Evolutionary conservation across 1,140 invertebrate species (phyloP), one percentile per base, ranked within the genome.

Genomic region (Aphelenchoides besseyi): DNA sequence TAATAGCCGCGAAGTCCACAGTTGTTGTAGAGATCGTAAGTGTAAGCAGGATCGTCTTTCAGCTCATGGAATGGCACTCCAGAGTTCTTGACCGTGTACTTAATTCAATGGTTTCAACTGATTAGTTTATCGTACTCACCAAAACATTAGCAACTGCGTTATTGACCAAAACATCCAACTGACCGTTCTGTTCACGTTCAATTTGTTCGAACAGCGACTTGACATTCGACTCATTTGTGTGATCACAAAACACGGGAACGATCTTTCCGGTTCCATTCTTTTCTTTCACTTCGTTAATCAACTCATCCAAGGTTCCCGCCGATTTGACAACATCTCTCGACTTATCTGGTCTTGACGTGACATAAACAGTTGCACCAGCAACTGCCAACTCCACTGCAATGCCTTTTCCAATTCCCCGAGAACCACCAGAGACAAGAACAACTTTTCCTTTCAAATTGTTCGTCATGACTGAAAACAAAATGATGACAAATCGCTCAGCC

Each of bases 111-210:
- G 37, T n/a, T 18, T 12, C 12, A 16, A 16, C n/a, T 12, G 37
- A 18, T 12, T 12, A 16, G 37, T n/a, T n/a, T n/a, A n/a, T n/a
- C 16, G 57, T 16, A 61, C 37, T 52, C 36, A 61, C 37, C 12
- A 61, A 48, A 61, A 85, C 85, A 5, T 66, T 66, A 18, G 57
- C 57, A 18, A 66, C 57, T 5, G 86, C 86, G 75, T 87, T 87
- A 68, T 87, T 87, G 28, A 87, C 86, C 23, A 87, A 72, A 33
- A 87, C 68, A 68, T 87, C 86, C 32, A 87, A 73, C 36, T 74
- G 74, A 23, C 86, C 86, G 18, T 85, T 74, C 68, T 86, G 85
- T 69, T 87, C 85, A 8, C 59, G 53, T 41, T 82, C 73, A 23
- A 87, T 82, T 48, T 70, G 74, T 16, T 86, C 79, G 79, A 87